Conservation (phyloP, 2,113 vertebrate species). For the Azemiops feae region DNA sequence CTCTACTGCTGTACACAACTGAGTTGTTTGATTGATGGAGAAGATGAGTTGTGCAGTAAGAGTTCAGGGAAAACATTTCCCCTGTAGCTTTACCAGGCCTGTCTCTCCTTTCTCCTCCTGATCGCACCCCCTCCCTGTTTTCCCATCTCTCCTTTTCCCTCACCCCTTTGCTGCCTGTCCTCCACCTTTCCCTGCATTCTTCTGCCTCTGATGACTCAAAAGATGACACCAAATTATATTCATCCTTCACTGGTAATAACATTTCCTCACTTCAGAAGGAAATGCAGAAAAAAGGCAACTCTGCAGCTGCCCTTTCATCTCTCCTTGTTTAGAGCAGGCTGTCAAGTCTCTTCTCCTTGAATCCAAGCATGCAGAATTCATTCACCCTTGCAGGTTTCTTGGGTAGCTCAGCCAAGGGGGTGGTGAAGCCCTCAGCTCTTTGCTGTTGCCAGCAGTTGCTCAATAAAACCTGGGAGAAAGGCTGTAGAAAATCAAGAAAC, state of each 20-base stretch:
- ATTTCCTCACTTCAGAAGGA: accelerated
- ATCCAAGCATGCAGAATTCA: accelerated
- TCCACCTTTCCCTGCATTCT: neutral
- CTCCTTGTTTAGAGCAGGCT: neutral
- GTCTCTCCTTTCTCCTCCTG: constrained; percentile 22
- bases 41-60: neutral
- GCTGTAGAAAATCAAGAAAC: constrained; percentile 6
- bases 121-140: neutral
- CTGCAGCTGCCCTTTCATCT: neutral
- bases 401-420: neutral
- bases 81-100: neutral
- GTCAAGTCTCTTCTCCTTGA: neutral
- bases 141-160: constrained; percentile 27
- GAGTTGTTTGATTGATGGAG: neutral
- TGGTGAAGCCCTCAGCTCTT: neutral
- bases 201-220: neutral
- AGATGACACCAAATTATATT: constrained; percentile 35
- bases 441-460: neutral
- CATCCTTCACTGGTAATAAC: neutral
- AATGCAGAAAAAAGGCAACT: accelerated
- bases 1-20: neutral
- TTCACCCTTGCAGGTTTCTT: accelerated
- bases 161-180: neutral
- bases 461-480: neutral
- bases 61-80: neutral